Evolutionary conservation across 2,113 vertebrate genomes (phyloP).

Genomic region (Apteryx owenii): DNA sequence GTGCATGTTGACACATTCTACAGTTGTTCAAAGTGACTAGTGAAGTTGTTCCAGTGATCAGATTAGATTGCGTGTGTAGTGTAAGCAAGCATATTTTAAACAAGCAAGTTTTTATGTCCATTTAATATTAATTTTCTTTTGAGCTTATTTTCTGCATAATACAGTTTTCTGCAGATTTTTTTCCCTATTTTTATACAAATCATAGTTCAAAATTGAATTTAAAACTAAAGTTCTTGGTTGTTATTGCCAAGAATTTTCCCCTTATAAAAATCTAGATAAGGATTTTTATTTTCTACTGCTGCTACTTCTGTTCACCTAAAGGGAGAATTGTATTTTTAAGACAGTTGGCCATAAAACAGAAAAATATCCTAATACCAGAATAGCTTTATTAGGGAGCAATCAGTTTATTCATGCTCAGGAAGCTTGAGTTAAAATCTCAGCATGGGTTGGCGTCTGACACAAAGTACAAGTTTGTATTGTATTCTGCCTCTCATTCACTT

Average conservation of each 20-base stretch:
- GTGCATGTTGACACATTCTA: neutral
- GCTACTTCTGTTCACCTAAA: slow-evolving; percentile 46
- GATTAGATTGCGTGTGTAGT: neutral
- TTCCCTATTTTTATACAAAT: neutral
- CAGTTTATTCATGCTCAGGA: slow-evolving; percentile 67
- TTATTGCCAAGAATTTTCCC: slow-evolving; percentile 16
- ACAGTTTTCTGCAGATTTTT: slow-evolving; percentile 31
- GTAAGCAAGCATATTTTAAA: neutral
- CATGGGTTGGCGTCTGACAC: slow-evolving; percentile 54
- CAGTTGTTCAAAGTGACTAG: neutral
- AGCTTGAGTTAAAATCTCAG: slow-evolving; percentile 60
- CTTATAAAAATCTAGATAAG: slow-evolving; percentile 36
- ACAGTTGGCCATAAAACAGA: slow-evolving; percentile 27
- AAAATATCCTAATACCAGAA: slow-evolving; percentile 35
- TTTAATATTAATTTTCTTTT: slow-evolving; percentile 1
- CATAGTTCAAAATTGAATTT: slow-evolving; percentile 16
- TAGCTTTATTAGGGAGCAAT: slow-evolving; percentile 40
- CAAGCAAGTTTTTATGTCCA: neutral
- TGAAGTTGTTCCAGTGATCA: neutral
- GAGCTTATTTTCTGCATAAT: neutral
- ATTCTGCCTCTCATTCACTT: slow-evolving; percentile 48
- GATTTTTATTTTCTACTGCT: slow-evolving; percentile 40
- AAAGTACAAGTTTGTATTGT: slow-evolving; percentile 51
- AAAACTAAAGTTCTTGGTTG: neutral
- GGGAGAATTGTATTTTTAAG: slow-evolving; percentile 44